Conservation (phyloP, 2,113 vertebrate species). For the Oreamnos americanus region DNA sequence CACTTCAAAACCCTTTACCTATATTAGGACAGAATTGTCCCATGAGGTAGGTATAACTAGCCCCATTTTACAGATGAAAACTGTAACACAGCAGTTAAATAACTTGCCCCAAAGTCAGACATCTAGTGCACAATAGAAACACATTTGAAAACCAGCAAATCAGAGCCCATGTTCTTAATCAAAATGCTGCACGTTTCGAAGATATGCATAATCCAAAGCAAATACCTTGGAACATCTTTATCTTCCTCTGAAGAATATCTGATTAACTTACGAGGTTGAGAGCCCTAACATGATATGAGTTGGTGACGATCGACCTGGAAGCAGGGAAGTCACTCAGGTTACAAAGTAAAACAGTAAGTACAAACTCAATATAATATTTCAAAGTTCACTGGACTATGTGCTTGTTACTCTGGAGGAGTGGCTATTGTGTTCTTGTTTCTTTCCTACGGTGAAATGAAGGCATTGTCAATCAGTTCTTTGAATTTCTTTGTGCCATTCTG, state of each 20-base stretch:
- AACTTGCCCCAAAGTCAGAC: background rate
- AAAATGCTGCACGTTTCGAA: background rate
- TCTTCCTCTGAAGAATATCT: background rate
- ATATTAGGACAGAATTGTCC: background rate
- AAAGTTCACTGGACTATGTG: background rate
- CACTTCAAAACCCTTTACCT: background rate
- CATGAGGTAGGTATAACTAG: background rate
- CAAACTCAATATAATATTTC: background rate
- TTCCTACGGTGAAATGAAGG: background rate
- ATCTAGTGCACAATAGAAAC: background rate
- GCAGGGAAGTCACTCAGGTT: background rate
- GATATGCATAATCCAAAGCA: background rate
- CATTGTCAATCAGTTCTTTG: background rate
- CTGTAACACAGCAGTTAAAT: background rate
- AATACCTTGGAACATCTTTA: background rate
- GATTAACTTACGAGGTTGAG: background rate
- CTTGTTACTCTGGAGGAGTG: background rate
- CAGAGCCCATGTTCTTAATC: background rate
- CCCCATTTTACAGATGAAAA: background rate
- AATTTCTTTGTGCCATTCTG: background rate
- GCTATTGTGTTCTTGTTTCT: background rate
- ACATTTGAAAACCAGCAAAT: background rate
- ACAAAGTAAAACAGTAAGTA: background rate
- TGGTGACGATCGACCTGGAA: background rate
- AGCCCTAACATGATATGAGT: background rate